A percentile compares a stretch with the other conserved stretches of the same genome.
Evolutionary conservation across 2,888 invertebrate genomes (phyloP).

Genomic region (Timandra comae): DNA sequence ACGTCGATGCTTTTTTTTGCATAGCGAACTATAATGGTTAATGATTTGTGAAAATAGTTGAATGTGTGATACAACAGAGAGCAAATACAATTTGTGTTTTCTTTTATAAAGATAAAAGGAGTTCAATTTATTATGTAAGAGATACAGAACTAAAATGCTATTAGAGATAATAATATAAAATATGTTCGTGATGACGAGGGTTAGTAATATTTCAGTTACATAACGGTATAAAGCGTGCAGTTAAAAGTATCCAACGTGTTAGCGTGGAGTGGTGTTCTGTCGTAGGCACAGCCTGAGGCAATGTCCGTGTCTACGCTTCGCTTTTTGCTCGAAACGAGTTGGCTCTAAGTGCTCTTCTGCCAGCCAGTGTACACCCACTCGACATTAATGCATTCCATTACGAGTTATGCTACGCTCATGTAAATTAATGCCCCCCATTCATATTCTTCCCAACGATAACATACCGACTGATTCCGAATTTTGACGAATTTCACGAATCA

Average conservation of each 20-base stretch:
- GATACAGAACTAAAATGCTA: too few relatives aligned
- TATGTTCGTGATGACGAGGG: too few relatives aligned
- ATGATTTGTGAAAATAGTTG: too few relatives aligned
- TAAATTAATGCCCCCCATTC: slow-evolving; percentile 44
- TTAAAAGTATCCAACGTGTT: slow-evolving; percentile 28
- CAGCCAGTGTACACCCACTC: slow-evolving; percentile 35
- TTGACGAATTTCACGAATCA: slow-evolving; percentile 36
- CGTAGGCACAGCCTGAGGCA: slow-evolving; percentile 27
- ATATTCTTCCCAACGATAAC: slow-evolving; percentile 31
- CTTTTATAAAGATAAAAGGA: too few relatives aligned
- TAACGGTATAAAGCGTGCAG: slow-evolving; percentile 1
- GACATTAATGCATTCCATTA: slow-evolving; percentile 58
- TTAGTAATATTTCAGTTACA: too few relatives aligned
- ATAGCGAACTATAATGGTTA: too few relatives aligned
- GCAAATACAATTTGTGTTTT: too few relatives aligned
- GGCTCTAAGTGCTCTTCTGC: slow-evolving; percentile 41
- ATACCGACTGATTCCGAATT: slow-evolving; percentile 29
- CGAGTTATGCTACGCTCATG: slow-evolving; percentile 42
- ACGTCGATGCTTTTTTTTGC: too few relatives aligned
- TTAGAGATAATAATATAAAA: too few relatives aligned
- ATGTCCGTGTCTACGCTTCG: slow-evolving; percentile 38
- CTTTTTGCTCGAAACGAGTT: slow-evolving; percentile 40
- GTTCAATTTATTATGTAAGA: too few relatives aligned
- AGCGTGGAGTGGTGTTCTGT: slow-evolving; percentile 29
- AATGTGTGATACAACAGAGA: too few relatives aligned